Base-by-base conservation (phyloP, 2,797 vertebrate species). In the Lindbergichthys nudifrons region DNA sequence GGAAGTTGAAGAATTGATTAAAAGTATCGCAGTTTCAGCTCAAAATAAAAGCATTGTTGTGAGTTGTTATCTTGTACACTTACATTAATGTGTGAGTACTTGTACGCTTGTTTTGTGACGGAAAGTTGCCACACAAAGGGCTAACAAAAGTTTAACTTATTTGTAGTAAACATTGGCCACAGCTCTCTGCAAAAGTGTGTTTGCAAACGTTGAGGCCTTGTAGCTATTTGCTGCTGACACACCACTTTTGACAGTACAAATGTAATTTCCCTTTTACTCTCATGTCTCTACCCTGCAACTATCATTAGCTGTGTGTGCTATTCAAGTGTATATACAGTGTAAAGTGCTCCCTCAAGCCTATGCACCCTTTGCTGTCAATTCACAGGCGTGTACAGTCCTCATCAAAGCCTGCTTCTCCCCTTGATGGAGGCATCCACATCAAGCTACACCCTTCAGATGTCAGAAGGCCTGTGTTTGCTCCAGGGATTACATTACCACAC, bases 401-500 rank as follows among this genome's bases (percentile, higher is more conserved):
- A 82, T 87, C 77, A 84, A 65, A 84, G 77, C 77, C 48, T 12
- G 14, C 45, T 39, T 68, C 41, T 63, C 30, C 48, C 52, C 61
- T 75, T 42, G 47, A 70, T 51, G 48, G 75, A 65, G 39, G 19
- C 75, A 69, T 79, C 78, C 41, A 47, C 56, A 46, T 74, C 41
- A 19, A 53, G 32, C 71, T 45, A 10, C 73, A 74, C 23, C 69
- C 75, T 63, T 87, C 67, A 79, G 80, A 82, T 85, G 79, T 79
- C 59, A 89, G 80, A 54, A 85, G 76, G 73, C 48, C 79, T 43
- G 65, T 90, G 87, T 92, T 93, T 91, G 82, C 85, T 84, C 65
- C 86, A 43, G 74, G 87, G 85, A 89, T 93, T 81, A 87, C 86
- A 87, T 90, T 80, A 81, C 80, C 88, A 88, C 89, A 88, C 82